Conservation (phyloP, 1,140 invertebrate species). For the Triops longicaudatus region DNA sequence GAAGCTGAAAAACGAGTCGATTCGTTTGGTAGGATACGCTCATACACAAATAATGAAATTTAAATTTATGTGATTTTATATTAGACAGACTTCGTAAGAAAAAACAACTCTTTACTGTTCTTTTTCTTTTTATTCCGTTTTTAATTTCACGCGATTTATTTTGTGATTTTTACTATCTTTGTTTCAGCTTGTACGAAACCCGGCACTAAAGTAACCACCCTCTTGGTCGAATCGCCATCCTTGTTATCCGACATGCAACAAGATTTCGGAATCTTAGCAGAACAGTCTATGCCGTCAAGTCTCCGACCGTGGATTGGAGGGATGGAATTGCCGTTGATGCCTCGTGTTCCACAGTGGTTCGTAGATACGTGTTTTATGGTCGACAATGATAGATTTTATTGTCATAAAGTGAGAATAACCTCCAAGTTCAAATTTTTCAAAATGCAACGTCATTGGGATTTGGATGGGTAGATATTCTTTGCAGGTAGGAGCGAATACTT, state of each 20-base stretch:
- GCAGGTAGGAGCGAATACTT: constrained; percentile 48
- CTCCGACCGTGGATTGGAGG: constrained; percentile 35
- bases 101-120: not conserved
- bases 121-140: not conserved
- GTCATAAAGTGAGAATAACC: constrained; percentile 41
- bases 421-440: not conserved
- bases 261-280: constrained; percentile 41
- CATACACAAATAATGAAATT: not conserved
- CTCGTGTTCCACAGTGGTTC: constrained; percentile 35
- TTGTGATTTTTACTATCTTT: too few species aligned
- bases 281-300: constrained; percentile 40
- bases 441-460: not conserved
- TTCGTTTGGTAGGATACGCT: constrained; percentile 40
- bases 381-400: constrained; percentile 41
- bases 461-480: constrained; percentile 42
- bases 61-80: not conserved
- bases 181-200: constrained; percentile 38
- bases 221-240: constrained; percentile 37
- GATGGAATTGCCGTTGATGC: constrained; percentile 40
- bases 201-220: constrained; percentile 39
- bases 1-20: constrained; percentile 38
- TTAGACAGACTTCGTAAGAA: not conserved
- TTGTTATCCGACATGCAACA: constrained; percentile 36
- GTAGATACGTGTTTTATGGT: constrained; percentile 44
- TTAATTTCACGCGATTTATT: too few species aligned